Conservation (phyloP, 1,140 invertebrate species). For the Eupeodes corollae region DNA sequence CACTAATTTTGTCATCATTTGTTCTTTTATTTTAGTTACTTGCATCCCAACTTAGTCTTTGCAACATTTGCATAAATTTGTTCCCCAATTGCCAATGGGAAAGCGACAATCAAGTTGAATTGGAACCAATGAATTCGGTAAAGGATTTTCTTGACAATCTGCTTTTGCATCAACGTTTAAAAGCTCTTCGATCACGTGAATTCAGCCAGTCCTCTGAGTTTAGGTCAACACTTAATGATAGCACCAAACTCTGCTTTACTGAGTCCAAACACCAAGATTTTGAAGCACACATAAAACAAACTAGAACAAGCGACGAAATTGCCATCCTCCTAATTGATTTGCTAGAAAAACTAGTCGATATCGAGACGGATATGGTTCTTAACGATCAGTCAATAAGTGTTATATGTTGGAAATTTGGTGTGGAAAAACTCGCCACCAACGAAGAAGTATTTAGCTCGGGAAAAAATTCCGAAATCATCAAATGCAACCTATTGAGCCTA, state of each 20-base stretch:
- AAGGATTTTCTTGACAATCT: conserved; percentile 21
- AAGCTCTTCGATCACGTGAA: not conserved
- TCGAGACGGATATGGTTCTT: conserved; percentile 11
- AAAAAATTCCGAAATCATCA: conserved; percentile 22
- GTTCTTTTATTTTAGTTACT: conserved; percentile 17
- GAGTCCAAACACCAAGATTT: conserved; percentile 7
- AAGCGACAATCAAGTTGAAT: conserved; percentile 7
- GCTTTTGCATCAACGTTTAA: conserved; percentile 14
- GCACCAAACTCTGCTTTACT: not conserved
- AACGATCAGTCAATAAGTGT: conserved; percentile 19
- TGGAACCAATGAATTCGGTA: conserved; percentile 6
- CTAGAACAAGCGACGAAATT: conserved; percentile 26
- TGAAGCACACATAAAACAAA: conserved; percentile 11
- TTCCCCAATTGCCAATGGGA: conserved; percentile 33
- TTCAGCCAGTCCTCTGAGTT: too few species aligned
- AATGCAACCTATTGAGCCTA: conserved; percentile 23
- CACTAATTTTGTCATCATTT: not conserved
- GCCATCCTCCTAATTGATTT: conserved; percentile 25
- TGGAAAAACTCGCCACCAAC: conserved; percentile 20
- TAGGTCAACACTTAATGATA: not conserved
- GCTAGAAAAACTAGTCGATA: conserved; percentile 22
- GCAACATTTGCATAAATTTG: conserved; percentile 30
- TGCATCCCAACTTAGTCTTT: conserved; percentile 31
- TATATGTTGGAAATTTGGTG: conserved; percentile 25
- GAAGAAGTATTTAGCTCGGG: not conserved